These are phyloP conservation scores for Conus ventricosus DNA, from an alignment of 1,140 invertebrate genomes.

Conservation along the genomic window DNA sequence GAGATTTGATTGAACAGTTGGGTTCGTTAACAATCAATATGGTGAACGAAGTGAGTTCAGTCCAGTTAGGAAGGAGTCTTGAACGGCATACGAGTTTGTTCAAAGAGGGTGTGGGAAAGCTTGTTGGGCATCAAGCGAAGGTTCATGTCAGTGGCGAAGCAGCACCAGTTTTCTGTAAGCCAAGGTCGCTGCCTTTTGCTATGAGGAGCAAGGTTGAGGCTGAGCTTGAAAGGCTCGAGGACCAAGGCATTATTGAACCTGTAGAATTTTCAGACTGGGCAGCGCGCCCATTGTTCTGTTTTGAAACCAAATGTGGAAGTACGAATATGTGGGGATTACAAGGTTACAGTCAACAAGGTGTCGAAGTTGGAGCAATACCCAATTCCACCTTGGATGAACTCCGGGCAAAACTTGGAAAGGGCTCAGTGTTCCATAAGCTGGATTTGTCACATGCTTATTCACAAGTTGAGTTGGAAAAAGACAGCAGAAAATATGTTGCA, in stretches of 20 bases:
- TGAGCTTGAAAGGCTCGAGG: constrained; percentile 44
- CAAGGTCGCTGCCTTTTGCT: too few species aligned
- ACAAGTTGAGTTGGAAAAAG: constrained; percentile 43
- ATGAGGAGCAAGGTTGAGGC: too few species aligned
- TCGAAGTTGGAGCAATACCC: constrained; percentile 55
- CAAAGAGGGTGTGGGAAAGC: too few species aligned
- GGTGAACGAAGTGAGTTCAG: too few species aligned
- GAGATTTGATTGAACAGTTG: too few species aligned
- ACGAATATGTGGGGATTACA: constrained; percentile 49
- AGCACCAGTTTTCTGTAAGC: too few species aligned
- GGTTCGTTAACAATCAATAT: too few species aligned
- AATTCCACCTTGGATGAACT: constrained; percentile 59
- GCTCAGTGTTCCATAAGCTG: constrained; percentile 67
- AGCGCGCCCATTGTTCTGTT: constrained; percentile 69
- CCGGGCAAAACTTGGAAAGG: constrained; percentile 46
- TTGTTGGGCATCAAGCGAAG: too few species aligned
- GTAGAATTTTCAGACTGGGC: constrained; percentile 62
- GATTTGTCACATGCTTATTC: constrained; percentile 59
- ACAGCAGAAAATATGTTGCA: constrained; percentile 35
- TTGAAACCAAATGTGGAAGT: constrained; percentile 65
- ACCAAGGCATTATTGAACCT: constrained; percentile 46
- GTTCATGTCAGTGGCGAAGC: too few species aligned
- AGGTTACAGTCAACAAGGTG: constrained; percentile 66
- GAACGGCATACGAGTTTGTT: too few species aligned
- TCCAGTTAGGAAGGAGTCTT: too few species aligned